phyloP scores from a whole-genome alignment of 2,113 vertebrate genomes.

The Channa maculata region DNA sequence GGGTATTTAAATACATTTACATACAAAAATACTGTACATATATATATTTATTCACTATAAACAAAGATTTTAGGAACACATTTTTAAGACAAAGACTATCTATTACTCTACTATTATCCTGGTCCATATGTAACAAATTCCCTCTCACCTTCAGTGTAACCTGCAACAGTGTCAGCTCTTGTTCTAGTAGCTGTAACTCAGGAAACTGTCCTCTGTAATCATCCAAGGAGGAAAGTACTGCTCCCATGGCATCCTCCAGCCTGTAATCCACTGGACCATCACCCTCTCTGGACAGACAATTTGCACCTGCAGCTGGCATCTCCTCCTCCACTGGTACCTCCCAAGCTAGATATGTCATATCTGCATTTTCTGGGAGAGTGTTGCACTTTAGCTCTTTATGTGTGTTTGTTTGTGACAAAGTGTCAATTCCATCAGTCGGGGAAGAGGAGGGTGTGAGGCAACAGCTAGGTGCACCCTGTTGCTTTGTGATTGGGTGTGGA shows the following conservation, averaged over 20 bases:
- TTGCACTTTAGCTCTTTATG: background rate
- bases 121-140: background rate
- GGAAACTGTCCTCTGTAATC: slow-evolving; percentile 97
- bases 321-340: slow-evolving; percentile 68
- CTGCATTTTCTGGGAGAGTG: slow-evolving; percentile 6
- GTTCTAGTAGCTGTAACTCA: slow-evolving; percentile 91
- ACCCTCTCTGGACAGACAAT: background rate
- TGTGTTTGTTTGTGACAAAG: slow-evolving; percentile 12
- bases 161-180: slow-evolving; percentile 90
- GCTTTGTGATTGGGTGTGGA: background rate
- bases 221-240: slow-evolving; percentile 89
- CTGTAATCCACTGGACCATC: slow-evolving; percentile 74
- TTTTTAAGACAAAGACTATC: too few species aligned
- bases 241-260: slow-evolving; percentile 87
- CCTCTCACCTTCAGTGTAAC: slow-evolving; percentile 90
- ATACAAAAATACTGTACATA: too few species aligned
- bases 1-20: too few species aligned
- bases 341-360: slow-evolving; percentile 49
- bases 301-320: slow-evolving; percentile 18
- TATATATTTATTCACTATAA: too few species aligned
- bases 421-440: background rate
- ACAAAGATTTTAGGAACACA: too few species aligned
- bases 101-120: too few species aligned
- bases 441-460: background rate
- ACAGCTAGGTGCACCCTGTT: background rate